Conservation (phyloP, 2,113 vertebrate genomes). For the Crypturellus undulatus region DNA sequence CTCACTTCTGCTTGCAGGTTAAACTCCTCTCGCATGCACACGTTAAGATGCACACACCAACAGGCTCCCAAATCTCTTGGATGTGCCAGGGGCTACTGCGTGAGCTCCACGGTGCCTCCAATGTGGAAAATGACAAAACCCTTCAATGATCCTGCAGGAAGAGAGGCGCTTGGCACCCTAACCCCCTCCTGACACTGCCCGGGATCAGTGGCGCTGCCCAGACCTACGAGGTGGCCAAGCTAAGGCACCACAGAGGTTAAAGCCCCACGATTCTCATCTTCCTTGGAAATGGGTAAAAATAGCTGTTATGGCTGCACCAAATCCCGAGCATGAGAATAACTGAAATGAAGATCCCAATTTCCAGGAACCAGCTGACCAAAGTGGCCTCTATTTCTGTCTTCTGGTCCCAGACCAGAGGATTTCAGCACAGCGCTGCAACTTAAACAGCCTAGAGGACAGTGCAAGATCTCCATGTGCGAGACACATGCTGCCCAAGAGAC, state of each 20-base stretch:
- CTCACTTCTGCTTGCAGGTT: constrained; percentile 20
- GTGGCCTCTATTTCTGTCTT: not conserved
- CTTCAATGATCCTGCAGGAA: not conserved
- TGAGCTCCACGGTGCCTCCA: not conserved
- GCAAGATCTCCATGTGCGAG: not conserved
- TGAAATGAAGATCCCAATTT: not conserved
- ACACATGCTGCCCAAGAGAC: not conserved
- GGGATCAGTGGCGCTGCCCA: not conserved
- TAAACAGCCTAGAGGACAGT: not conserved
- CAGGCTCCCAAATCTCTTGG: constrained; percentile 28
- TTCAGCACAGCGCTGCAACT: not conserved
- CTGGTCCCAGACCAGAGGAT: not conserved
- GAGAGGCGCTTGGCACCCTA: not conserved
- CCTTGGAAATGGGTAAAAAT: not conserved
- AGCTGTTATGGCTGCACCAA: not conserved
- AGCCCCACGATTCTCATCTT: not conserved
- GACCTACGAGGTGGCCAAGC: not conserved
- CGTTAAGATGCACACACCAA: constrained; percentile 33
- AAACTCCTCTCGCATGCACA: constrained; percentile 8
- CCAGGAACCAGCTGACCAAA: not conserved
- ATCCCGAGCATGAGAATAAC: not conserved
- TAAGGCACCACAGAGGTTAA: not conserved
- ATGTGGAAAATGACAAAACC: not conserved
- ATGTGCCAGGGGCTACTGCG: not conserved
- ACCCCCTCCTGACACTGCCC: not conserved